Evolutionary conservation across 2,113 vertebrate species (phyloP), one percentile per base, ranked within the genome.

Genomic region (Eulemur macaco): DNA sequence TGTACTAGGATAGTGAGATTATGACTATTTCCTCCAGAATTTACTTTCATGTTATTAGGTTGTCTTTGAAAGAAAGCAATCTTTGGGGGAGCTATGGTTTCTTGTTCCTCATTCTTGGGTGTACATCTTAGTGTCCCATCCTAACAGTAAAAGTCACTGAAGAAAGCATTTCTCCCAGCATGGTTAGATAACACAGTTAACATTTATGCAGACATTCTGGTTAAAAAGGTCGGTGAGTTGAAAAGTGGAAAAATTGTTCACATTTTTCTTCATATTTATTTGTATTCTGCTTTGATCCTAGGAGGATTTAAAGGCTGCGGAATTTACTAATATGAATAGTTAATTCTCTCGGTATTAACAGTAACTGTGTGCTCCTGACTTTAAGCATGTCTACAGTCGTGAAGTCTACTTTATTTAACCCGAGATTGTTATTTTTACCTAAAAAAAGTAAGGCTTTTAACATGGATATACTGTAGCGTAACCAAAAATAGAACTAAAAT

Each of bases 171-270:
- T 39, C 69, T 34, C 3, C 0, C 4, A n/a, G 10, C 14, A 31
- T 50, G 64, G 58, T 31, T 56, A 74, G 77, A 18, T 23, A 34
- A 37, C 1, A 20, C 11, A 42, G 39, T 12, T 63, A 18, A 21
- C 9, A 39, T 87, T n/a, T 39, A 78, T 1, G 5, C 0, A 29
- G 81, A n/a, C 56, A 2, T 50, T 9, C 20, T 47, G 27, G n/a
- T 74, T 92, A 21, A 73, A 78, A 73, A 66, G 34, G 54, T n/a
- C 50, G 31, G 37, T n/a, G 47, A 27, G 20, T 69, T 45, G n/a
- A 63, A 96, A 87, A 76, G 71, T 18, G 58, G 69, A 88, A 20
- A 50, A 58, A 20, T 86, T 76, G 34, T 56, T 97, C 89, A 66
- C 23, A n/a, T 31, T 58, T 87, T 86, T 64, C 56, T 73, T 50